Base-by-base conservation (phyloP, 1,140 invertebrate species). In the Camponotus vicinus region DNA sequence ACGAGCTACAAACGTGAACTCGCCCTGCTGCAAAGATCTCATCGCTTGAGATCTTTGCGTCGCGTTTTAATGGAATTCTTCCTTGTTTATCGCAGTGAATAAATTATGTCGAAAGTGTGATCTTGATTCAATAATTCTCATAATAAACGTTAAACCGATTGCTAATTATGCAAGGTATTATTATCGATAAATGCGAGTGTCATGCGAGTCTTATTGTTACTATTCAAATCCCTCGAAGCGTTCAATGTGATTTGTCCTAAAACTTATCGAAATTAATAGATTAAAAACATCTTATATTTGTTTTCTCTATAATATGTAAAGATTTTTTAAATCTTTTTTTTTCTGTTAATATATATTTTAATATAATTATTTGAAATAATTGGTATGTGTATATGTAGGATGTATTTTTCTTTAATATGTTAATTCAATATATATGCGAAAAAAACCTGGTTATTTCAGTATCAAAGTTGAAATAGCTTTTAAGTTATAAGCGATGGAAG, bases 321-420 rank as follows among this genome's bases (percentile, higher is more conserved):
- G 4, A 63, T n/a, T 45, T 45, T 64, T 49, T 34, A 13, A 15
- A 45, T 27, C 4, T 37, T 32, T 75, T 37, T 37, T 75, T 52
- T 49, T 15, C 13, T 52, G 7, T 75, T 15, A 40, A 15, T 59
- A 59, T 40, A 45, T 70, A 70, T 49, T 18, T 49, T 49, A 9
- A 75, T 5, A 71, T 52, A 52, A 71, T 71, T 71, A 71, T 52
- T 32, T 34, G 45, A 8, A 21, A 70, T 70, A 71, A 27, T 27
- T 45, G 6, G 11, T 45, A 32, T 13, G 40, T 49, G 4, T 49
- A 15, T 49, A 49, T 49, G 13, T 49, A 49, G 45, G 3, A 13
- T 49, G 45, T 13, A 13, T 18, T 52, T 15, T 18, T 52, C 13
- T 52, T 52, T 52, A 52, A 52, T 64, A 64, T 2, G 15, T 37